Evolutionary conservation across 1,140 invertebrate genomes (phyloP).

Genomic region (Saccostrea echinata): DNA sequence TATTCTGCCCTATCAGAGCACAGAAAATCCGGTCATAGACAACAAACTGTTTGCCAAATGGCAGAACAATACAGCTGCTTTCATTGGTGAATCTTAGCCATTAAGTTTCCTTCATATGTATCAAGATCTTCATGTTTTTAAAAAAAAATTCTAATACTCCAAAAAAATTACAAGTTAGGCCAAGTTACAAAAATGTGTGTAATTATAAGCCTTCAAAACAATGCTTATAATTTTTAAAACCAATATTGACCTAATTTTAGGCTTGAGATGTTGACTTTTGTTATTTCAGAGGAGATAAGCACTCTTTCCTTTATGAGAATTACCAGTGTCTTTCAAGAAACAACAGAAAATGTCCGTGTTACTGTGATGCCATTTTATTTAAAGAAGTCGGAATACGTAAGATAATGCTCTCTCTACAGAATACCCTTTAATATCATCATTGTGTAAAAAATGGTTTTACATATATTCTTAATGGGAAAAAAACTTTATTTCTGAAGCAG

Average conservation of each 20-base stretch:
- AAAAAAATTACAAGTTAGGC: no score
- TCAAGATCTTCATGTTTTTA: no score
- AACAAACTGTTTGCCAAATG: constrained; percentile 21
- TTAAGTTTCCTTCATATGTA: no score
- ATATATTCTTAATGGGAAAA: no score
- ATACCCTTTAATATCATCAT: no score
- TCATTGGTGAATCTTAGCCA: background rate
- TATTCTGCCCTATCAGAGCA: constrained; percentile 5
- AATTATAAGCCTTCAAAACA: no score
- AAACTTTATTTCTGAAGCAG: no score
- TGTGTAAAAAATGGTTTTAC: no score
- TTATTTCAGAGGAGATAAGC: constrained; percentile 1
- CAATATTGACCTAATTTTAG: no score
- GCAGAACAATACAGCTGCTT: background rate
- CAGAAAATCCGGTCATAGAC: constrained; percentile 19
- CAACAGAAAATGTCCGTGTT: constrained; percentile 95
- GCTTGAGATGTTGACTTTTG: background rate
- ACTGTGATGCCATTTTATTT: constrained; percentile 99
- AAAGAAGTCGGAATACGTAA: constrained; percentile 86
- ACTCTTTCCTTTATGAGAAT: constrained; percentile 9
- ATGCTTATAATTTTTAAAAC: no score
- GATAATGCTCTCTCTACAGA: constrained; percentile 22
- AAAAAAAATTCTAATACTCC: no score
- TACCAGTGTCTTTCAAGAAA: constrained; percentile 94
- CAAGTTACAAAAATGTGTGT: no score